A percentile compares a stretch with the other conserved stretches of the same genome.
These are phyloP conservation scores for Ormyrus labotus DNA, from an alignment of 2,888 invertebrate species.

Conservation along the genomic window DNA sequence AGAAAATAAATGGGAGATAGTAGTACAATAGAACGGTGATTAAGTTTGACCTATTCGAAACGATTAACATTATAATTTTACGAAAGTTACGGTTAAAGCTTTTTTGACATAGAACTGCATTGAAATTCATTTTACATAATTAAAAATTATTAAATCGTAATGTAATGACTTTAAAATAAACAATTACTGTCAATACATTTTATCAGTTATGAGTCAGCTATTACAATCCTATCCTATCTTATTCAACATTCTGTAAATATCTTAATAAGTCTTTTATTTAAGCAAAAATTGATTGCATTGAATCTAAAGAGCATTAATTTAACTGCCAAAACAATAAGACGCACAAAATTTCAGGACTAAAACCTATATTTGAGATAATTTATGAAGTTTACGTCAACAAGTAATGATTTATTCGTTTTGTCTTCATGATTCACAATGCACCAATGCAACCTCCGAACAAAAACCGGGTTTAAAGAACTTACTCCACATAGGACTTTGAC, in stretches of 20 bases:
- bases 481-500: conserved; percentile 31
- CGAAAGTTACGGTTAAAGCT: too few species aligned
- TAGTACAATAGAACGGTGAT: not conserved
- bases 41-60: not conserved
- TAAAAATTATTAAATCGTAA: too few species aligned
- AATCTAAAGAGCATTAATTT: not conserved
- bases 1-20: not conserved
- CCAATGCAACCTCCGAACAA: not conserved
- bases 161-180: too few species aligned
- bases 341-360: not conserved
- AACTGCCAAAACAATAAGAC: not conserved
- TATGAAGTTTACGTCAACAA: not conserved
- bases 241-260: too few species aligned
- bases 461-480: conserved; percentile 32
- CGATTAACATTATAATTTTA: too few species aligned
- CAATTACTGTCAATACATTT: too few species aligned
- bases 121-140: too few species aligned
- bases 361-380: not conserved
- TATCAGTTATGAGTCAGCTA: too few species aligned
- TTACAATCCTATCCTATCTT: too few species aligned
- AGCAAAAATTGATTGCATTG: not conserved
- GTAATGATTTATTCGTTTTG: not conserved
- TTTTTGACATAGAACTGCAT: too few species aligned
- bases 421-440: conserved; percentile 7
- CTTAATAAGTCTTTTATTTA: too few species aligned